Base-by-base conservation (phyloP, 2,113 vertebrate species). In the Scatophagus argus region DNA sequence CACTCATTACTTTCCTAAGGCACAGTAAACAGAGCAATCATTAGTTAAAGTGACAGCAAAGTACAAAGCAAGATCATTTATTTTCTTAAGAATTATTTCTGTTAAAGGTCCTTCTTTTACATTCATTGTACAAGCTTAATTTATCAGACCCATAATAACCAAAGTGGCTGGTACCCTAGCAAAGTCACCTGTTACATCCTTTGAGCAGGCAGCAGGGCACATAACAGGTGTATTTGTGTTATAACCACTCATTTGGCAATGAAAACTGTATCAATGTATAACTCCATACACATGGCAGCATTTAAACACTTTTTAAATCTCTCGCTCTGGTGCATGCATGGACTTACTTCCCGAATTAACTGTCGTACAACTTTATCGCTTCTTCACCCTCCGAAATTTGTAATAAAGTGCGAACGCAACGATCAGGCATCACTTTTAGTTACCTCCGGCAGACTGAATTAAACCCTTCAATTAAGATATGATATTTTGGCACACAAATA, bases 1-100 rank as follows among this genome's bases (percentile, higher is more conserved):
- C 77, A 77, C 84, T 95, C 94, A 95, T 95, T 8, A 5, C 73
- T 79, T 25, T 25, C 32, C 61, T 70, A 17, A 70, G 3, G 59
- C 12, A 59, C 61, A 68, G 12, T 1, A 19, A 56, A 65, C 1
- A 49, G 11, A n/a, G 10, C 8, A 36, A 2, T 16, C 17, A 21
- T 0, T 10, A 21, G 23, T 51, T 1, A 43, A 21, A 32, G 8
- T 19, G 6, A 46, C 36, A 39, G 9, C 3, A 27, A 19, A 51
- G 44, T 23, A 39, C 11, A 46, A 47, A 17, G 12, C 1, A 34
- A 4, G 11, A 14, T 2, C 1, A 23, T 31, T 32, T 60, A 25
- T 67, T 27, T n/a, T n/a, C n/a, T n/a, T n/a, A n/a, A 13, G 3
- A 8, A 27, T 6, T 46, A 2, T 51, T 32, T 41, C 7, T 54